Base-by-base conservation (phyloP, 2,888 invertebrate species). In the Aleiodes testaceus region DNA sequence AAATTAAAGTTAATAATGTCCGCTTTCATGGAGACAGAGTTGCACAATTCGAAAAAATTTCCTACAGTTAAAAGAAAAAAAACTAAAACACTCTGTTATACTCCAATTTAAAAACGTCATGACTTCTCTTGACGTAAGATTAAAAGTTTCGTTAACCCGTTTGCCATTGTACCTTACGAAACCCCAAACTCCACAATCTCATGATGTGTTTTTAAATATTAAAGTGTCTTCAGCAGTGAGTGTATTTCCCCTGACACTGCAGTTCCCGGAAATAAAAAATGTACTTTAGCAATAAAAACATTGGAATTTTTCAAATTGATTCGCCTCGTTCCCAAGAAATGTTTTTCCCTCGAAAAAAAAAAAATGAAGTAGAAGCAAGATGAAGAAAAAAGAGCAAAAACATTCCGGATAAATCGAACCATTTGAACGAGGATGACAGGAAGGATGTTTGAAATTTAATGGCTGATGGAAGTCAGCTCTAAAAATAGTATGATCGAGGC, bases 381-480 rank as follows among this genome's bases (percentile, higher is more conserved):
- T 2, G 26, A 5, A 26, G 5, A 26, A 26, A 16, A 5, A 16
- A 49, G 49, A 49, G n/a, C n/a, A 49, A 49, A 49, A 49, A 20
- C 18, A 3, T 11, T 50, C 14, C 36, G 16, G 22, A 45, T 22
- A 26, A 44, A 44, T n/a, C 14, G 22, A 45, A 63, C 14, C 9
- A 45, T 6, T 63, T 36, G 36, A 36, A 36, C 44, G 22, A 12
- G 22, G 22, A 45, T 63, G 44, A 63, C 22, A 63, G 63, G 63
- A 63, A 63, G 63, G 45, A 63, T 63, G 26, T 45, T 63, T 44
- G 45, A 26, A 45, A 45, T 45, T 63, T 45, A 63, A 63, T 63
- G 63, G 63, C 45, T 63, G 63, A 63, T 45, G 20, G 63, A 63
- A 20, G 47, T 36, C 7, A 42, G 42, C 2, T 20, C 14, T 63